Base-by-base conservation (phyloP, 1,140 invertebrate species). In the Brachionus rubens region DNA sequence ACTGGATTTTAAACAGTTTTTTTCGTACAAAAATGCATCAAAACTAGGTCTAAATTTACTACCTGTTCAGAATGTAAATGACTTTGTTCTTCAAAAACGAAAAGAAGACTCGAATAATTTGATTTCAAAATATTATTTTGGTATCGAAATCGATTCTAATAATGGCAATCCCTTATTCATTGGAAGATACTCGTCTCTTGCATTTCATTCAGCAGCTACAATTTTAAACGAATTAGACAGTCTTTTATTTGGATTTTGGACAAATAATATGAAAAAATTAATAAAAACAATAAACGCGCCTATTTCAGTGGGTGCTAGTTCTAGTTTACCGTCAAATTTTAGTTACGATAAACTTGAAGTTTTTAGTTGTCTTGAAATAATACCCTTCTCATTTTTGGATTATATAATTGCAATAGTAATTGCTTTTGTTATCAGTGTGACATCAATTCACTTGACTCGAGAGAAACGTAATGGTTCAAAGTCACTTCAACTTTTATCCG, bases 301-400 rank as follows among this genome's bases (percentile, higher is more conserved):
- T 6, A 40, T 75, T 24, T 59, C 36, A 56, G 36, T 21, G 7
- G 59, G 59, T 21, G 43, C 21, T 43, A 43, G 36, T 3, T 46
- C 48, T 2, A 30, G 36, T 21, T 16, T 47, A 12, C 33, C 30
- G 9, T 36, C 28, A 30, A 56, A 46, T 26, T 28, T 41, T 24
- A 54, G 24, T 21, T 26, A 16, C 10, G 16, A 41, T 9, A 12
- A 46, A 24, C 36, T 75, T 7, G 16, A 54, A 43, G n/a, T 75
- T 30, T 26, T 75, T 16, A 54, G 43, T 30, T 75, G 72, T 30
- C 14, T 75, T 21, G 72, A 75, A 41, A 33, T 46, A 28, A 56
- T 75, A 40, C 72, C 72, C 4, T 54, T 75, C 28, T 75, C 72
- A 7, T 54, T 75, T 12, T 46, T 75, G 2, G 48, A 56, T 59